These are phyloP conservation scores for Seriola aureovittata DNA, from an alignment of 2,113 vertebrate species.

Conservation along the genomic window DNA sequence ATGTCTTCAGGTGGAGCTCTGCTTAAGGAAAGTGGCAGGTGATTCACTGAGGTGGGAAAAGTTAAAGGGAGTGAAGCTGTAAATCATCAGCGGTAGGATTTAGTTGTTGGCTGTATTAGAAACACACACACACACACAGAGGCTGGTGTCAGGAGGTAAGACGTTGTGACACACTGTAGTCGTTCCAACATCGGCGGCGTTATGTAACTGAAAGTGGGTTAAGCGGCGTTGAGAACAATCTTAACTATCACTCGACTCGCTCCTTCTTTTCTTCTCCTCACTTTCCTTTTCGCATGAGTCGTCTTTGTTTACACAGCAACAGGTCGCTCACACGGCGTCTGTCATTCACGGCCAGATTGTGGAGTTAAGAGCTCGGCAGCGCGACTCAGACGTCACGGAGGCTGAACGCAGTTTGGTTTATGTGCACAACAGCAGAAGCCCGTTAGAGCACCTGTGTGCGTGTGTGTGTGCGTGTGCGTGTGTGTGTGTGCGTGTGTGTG, in stretches of 20 bases:
- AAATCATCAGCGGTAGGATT: conserved; percentile 20
- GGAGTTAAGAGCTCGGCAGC: conserved; percentile 58
- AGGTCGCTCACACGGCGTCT: conserved; percentile 57
- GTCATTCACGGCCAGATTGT: conserved; percentile 45
- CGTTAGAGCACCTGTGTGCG: conserved; percentile 28
- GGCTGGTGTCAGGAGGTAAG: conserved; percentile 39
- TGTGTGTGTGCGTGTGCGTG: conserved; percentile 26
- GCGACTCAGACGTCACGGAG: conserved; percentile 54
- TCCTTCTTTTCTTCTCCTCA: conserved; percentile 40
- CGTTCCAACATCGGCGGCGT: conserved; percentile 36
- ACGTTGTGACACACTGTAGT: conserved; percentile 44
- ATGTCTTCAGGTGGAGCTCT: not conserved
- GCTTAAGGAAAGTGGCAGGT: not conserved
- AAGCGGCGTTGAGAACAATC: conserved; percentile 43
- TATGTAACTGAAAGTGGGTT: conserved; percentile 63
- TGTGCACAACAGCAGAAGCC: conserved; percentile 30
- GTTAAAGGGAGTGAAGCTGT: not conserved
- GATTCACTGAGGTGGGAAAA: conserved; percentile 33
- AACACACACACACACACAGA: conserved; percentile 2
- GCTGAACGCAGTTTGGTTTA: conserved; percentile 45
- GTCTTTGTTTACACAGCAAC: conserved; percentile 80
- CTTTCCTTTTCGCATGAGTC: conserved; percentile 68
- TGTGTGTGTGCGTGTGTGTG: conserved; percentile 37
- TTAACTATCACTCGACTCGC: conserved; percentile 60
- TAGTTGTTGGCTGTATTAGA: not conserved